phyloP scores from a whole-genome alignment of 2,888 invertebrate genomes.

The Allophyes oxyacanthae region DNA sequence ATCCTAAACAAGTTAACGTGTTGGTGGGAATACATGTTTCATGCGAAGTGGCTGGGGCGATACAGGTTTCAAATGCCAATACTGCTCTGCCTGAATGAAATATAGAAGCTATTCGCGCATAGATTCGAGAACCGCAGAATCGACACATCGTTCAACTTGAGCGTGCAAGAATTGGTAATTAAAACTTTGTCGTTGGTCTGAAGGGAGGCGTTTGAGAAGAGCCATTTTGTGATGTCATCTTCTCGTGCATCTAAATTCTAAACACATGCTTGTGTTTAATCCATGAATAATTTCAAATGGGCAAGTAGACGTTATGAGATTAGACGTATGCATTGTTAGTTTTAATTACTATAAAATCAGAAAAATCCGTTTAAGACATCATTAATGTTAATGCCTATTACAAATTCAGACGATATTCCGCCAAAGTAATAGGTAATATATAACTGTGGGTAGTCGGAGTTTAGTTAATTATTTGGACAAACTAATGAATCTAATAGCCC shows the following conservation, averaged over 20 bases:
- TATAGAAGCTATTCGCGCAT: slow-evolving; percentile 71
- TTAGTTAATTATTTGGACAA: too few relatives aligned
- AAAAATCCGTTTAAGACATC: too few relatives aligned
- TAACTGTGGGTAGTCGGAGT: too few relatives aligned
- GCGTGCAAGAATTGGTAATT: slow-evolving; percentile 16
- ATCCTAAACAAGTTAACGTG: slow-evolving; percentile 59
- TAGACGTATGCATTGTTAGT: too few relatives aligned
- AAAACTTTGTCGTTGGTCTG: slow-evolving; percentile 18
- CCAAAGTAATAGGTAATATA: too few relatives aligned
- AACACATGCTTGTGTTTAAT: too few relatives aligned
- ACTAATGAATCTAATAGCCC: too few relatives aligned
- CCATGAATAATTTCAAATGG: neutral
- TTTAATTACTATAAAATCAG: too few relatives aligned
- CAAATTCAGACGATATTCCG: too few relatives aligned
- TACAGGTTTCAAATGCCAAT: slow-evolving; percentile 81
- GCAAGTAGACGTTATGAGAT: too few relatives aligned
- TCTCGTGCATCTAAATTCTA: neutral
- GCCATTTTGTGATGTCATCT: neutral
- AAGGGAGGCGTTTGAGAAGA: too few relatives aligned
- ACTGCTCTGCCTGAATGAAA: slow-evolving; percentile 75
- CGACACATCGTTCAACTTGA: slow-evolving; percentile 20
- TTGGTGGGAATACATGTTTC: slow-evolving; percentile 67
- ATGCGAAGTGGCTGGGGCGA: slow-evolving; percentile 65
- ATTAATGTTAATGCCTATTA: too few relatives aligned
- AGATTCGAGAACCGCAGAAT: slow-evolving; percentile 55